Conservation (phyloP, 2,888 invertebrate genomes). For the Lagria hirta region DNA sequence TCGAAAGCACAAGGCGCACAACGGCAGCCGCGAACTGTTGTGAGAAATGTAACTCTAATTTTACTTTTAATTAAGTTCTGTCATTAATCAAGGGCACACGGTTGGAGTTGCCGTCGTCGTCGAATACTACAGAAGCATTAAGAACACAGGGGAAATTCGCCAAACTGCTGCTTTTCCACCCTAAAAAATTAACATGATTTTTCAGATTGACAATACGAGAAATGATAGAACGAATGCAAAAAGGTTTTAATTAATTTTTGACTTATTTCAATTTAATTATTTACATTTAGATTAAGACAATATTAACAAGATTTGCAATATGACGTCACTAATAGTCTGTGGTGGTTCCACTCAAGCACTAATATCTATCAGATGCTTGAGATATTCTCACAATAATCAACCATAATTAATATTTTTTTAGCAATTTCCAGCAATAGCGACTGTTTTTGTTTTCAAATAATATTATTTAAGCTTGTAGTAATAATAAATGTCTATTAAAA, state of each 20-base stretch:
- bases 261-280: neutral
- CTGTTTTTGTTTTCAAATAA: no score
- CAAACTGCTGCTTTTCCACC: slow-evolving; percentile 5
- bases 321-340: no score
- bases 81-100: slow-evolving; percentile 55
- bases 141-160: slow-evolving; percentile 13
- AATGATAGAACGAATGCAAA: slow-evolving; percentile 3
- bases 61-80: slow-evolving; percentile 58
- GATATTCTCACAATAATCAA: no score
- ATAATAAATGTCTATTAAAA: no score
- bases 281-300: no score
- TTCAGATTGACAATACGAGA: slow-evolving; percentile 20
- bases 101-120: slow-evolving; percentile 24
- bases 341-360: no score
- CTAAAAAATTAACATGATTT: slow-evolving; percentile 22
- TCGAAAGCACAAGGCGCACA: slow-evolving; percentile 24
- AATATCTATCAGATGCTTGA: no score
- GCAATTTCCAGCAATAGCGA: no score
- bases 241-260: neutral
- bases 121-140: slow-evolving; percentile 14
- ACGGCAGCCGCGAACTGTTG: slow-evolving; percentile 36
- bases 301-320: no score
- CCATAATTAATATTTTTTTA: no score
- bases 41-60: slow-evolving; percentile 54
- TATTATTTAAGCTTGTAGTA: no score